phyloP scores from a whole-genome alignment of 2,888 invertebrate species.

The Mongoloraphidia duomilia region DNA sequence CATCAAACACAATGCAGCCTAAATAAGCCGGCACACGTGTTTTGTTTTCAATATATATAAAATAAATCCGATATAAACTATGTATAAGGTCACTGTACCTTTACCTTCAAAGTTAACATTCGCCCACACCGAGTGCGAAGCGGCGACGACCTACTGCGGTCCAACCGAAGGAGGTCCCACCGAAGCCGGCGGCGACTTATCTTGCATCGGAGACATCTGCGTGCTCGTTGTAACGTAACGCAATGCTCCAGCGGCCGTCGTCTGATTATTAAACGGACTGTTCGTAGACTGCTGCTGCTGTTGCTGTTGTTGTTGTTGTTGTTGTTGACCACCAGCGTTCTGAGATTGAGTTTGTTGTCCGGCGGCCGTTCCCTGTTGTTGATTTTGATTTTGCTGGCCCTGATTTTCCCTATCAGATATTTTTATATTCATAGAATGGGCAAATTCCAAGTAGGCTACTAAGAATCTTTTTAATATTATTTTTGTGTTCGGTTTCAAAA shows the following conservation, averaged over 20 bases:
- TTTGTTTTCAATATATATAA: no score
- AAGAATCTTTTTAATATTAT: no score
- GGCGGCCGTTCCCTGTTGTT: neutral
- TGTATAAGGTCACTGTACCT: no score
- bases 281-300: neutral
- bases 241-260: neutral
- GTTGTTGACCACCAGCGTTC: neutral
- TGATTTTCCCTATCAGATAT: no score
- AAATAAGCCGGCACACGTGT: no score
- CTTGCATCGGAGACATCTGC: constrained; percentile 5
- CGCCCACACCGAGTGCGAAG: neutral
- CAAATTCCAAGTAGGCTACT: no score
- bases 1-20: no score
- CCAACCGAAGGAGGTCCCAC: constrained; percentile 3
- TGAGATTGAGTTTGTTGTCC: neutral
- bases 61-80: no score
- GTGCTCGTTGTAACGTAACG: constrained; percentile 6
- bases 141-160: neutral
- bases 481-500: no score
- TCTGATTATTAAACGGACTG: neutral
- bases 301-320: neutral
- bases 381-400: no score
- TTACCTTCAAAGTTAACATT: no score
- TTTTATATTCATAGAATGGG: no score
- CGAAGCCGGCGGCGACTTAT: constrained; percentile 2